Conservation (phyloP, 2,888 invertebrate genomes). For the Piscicola geometra region DNA sequence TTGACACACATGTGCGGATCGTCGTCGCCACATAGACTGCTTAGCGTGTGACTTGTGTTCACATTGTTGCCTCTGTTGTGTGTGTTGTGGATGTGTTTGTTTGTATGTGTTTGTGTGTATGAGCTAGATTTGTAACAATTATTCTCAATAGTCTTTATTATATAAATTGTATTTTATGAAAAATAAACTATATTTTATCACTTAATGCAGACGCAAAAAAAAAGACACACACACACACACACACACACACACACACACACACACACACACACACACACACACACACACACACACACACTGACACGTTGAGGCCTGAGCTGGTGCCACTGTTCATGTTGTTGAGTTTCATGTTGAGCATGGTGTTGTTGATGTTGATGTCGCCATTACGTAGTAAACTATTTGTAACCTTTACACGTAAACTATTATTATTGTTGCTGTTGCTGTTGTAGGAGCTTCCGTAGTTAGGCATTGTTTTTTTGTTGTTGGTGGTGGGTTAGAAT, state of each 20-base stretch:
- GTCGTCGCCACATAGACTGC: constrained; percentile 8
- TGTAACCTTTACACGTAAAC: background rate
- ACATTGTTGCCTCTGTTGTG: constrained; percentile 14
- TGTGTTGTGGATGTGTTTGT: too few relatives aligned
- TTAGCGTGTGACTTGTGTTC: constrained; percentile 8
- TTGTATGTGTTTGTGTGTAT: too few relatives aligned
- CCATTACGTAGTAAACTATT: constrained; percentile 4
- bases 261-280: too few relatives aligned
- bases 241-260: too few relatives aligned
- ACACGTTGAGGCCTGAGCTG: constrained; percentile 7
- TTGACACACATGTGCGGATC: background rate
- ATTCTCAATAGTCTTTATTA: too few relatives aligned
- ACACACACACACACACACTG: background rate
- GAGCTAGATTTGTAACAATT: too few relatives aligned
- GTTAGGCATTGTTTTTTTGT: constrained; percentile 8
- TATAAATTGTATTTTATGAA: too few relatives aligned
- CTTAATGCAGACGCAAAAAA: too few relatives aligned
- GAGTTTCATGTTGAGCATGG: constrained; percentile 10
- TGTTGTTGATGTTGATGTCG: constrained; percentile 8
- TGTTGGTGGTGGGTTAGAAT: too few relatives aligned
- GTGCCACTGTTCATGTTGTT: constrained; percentile 18
- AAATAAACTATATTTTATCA: too few relatives aligned
- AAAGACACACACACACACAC: too few relatives aligned
- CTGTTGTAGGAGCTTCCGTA: background rate
- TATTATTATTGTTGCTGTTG: background rate